Base-by-base conservation (phyloP, 2,888 invertebrate species). In the Leptura quadrifasciata region DNA sequence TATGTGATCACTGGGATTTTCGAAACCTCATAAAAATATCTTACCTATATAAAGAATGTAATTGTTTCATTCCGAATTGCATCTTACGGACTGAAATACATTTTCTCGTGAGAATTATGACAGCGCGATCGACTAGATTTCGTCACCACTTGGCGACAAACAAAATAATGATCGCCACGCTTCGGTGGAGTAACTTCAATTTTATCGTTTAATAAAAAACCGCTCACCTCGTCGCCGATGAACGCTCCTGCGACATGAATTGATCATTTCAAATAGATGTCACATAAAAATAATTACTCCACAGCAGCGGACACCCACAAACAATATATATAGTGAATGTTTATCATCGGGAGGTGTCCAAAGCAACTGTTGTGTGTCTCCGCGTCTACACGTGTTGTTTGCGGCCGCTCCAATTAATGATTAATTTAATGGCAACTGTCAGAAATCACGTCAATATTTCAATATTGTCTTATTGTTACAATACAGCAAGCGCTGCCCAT, bases 401-500 rank as follows among this genome's bases (percentile, higher is more conserved):
- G 57, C 57, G 57, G 57, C 18, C 21, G 20, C 20, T 57, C 18
- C 57, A 18, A 21, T 21, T 57, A 57, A 57, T 57, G 21, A 57
- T 21, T 57, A 57, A 57, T 57, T 20, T 57, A 18, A 57, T 57
- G 57, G 18, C 10, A 57, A 20, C 57, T 21, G 57, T 57, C 57
- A 57, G 20, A 57, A 47, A 57, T 57, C 21, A 21, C 57, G 57
- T 21, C 21, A 57, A 31, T 21, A 57, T 57, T 47, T n/a, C 47
- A 47, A 47, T 47, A 47, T 47, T 47, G 47, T 47, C 47, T 47
- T 47, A 47, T 47, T 31, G n/a, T 47, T 47, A 47, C 47, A 47
- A 47, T 47, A 47, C 47, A n/a, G 47, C 52, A 71, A 52, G 65
- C 65, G 69, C 31, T 65, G 57, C 35, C 47, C 31, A 57, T 31